These are phyloP conservation scores for Pterostichus madidus DNA, from an alignment of 2,888 invertebrate genomes.

Conservation along the genomic window DNA sequence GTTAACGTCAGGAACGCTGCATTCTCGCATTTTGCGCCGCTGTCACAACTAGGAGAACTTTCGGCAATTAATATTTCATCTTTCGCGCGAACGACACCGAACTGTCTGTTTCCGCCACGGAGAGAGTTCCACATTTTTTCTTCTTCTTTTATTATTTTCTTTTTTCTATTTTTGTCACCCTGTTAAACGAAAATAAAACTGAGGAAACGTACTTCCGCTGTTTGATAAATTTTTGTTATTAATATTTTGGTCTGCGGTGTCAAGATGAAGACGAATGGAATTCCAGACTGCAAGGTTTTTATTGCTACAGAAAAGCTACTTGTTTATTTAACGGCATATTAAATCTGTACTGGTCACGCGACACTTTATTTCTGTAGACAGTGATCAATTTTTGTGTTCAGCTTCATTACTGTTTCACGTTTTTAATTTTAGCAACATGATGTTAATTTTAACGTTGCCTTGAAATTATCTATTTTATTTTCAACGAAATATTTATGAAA, in stretches of 20 bases:
- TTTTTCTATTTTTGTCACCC: slow-evolving; percentile 32
- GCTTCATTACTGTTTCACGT: slow-evolving; percentile 10
- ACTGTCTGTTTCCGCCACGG: slow-evolving; percentile 31
- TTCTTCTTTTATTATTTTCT: slow-evolving; percentile 8
- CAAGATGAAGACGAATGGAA: slow-evolving; percentile 48
- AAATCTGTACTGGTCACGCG: slow-evolving; percentile 43
- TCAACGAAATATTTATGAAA: too few relatives aligned
- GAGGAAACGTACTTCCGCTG: slow-evolving; percentile 38
- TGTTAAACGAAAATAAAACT: slow-evolving; percentile 39
- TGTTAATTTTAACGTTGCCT: slow-evolving; percentile 7
- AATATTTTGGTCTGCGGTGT: slow-evolving; percentile 47
- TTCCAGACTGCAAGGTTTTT: slow-evolving; percentile 26
- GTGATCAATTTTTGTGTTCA: slow-evolving; percentile 19
- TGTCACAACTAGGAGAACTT: slow-evolving; percentile 31
- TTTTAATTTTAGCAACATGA: slow-evolving; percentile 9
- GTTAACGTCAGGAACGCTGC: not conserved
- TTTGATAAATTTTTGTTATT: slow-evolving; percentile 49
- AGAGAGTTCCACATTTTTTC: slow-evolving; percentile 29
- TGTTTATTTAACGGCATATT: slow-evolving; percentile 46
- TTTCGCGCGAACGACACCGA: slow-evolving; percentile 40
- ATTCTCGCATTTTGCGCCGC: slow-evolving; percentile 4
- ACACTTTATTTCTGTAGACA: slow-evolving; percentile 24
- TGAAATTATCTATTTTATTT: slow-evolving; percentile 6
- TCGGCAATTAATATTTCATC: slow-evolving; percentile 62
- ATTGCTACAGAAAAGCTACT: slow-evolving; percentile 35